Evolutionary conservation across 2,113 vertebrate species (phyloP).

Genomic region (Eupsittula cactorum): DNA sequence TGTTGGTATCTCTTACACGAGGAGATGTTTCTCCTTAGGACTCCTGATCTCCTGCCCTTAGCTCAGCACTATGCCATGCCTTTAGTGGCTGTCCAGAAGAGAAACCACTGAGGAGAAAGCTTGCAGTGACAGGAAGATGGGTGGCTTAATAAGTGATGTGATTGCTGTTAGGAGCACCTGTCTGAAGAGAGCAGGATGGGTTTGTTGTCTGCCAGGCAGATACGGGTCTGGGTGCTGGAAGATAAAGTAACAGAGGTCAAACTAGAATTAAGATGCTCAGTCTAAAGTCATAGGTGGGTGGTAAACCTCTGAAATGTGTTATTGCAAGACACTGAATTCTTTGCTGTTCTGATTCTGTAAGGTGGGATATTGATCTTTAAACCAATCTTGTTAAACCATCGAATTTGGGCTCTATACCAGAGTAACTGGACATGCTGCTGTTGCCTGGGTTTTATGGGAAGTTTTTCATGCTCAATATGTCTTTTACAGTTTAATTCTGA

Average conservation of each 20-base stretch:
- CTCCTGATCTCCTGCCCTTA: not conserved
- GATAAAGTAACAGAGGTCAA: not conserved
- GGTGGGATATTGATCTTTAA: not conserved
- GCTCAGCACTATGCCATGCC: not conserved
- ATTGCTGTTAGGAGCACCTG: not conserved
- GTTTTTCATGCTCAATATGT: not conserved
- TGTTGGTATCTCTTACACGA: not conserved
- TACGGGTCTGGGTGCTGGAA: not conserved
- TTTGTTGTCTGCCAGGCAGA: not conserved
- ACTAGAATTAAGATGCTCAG: not conserved
- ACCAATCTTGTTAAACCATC: not conserved
- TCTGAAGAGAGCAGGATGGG: not conserved
- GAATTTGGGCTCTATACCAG: not conserved
- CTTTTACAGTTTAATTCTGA: conserved; percentile 15
- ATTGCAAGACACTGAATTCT: not conserved
- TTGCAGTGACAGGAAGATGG: not conserved
- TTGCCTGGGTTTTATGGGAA: not conserved
- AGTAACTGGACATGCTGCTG: not conserved
- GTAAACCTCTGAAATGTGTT: not conserved
- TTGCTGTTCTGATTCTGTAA: not conserved
- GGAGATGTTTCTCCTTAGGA: not conserved
- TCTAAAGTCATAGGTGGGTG: not conserved
- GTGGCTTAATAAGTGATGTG: not conserved
- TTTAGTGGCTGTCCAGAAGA: not conserved
- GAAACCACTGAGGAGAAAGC: not conserved